These are phyloP conservation scores for Calyptomena viridis DNA, from an alignment of 2,113 vertebrate species.

Conservation along the genomic window DNA sequence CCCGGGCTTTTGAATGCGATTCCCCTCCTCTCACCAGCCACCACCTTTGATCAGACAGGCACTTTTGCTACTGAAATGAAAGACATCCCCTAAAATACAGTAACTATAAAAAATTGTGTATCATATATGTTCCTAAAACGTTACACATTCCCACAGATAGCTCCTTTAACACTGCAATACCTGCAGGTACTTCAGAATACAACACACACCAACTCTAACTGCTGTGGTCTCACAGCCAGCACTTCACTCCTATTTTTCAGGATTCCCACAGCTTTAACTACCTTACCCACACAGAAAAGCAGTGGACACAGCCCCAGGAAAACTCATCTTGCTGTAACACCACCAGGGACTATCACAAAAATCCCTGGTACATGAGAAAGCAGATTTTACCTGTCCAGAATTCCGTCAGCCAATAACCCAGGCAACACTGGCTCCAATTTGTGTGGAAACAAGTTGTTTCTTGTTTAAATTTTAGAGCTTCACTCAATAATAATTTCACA, in stretches of 20 bases:
- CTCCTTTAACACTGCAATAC: background rate
- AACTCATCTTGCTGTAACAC: background rate
- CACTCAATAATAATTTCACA: background rate
- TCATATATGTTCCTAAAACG: background rate
- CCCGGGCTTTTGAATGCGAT: accelerated
- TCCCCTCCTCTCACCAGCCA: background rate
- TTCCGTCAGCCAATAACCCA: background rate
- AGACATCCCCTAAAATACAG: background rate
- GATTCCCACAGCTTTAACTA: background rate
- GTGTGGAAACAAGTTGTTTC: accelerated
- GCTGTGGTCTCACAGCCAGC: background rate
- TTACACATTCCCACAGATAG: accelerated
- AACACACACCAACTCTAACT: background rate
- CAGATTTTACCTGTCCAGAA: background rate
- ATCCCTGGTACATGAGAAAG: accelerated
- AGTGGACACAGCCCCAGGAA: background rate
- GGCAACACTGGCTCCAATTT: background rate
- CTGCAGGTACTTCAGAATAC: background rate
- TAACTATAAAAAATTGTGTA: accelerated
- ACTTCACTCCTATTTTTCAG: accelerated
- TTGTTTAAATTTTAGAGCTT: background rate
- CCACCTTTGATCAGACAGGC: background rate
- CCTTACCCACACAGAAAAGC: background rate
- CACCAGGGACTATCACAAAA: background rate
- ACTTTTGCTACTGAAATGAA: background rate